Evolutionary conservation across 2,113 vertebrate genomes (phyloP).

Genomic region (Campylorhamphus procurvoides): DNA sequence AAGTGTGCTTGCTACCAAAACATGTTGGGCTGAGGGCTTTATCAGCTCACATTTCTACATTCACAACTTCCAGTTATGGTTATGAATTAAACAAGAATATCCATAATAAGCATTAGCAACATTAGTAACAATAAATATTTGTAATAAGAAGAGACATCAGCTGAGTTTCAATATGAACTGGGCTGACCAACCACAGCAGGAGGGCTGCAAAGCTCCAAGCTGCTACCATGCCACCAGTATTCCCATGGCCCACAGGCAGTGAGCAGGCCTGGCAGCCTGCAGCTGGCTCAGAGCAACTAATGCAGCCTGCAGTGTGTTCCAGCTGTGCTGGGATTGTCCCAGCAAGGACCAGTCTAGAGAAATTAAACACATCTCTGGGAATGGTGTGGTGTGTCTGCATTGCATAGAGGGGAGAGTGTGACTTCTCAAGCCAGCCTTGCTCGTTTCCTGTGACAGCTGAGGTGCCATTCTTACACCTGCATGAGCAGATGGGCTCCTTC

Average conservation of each 20-base stretch:
- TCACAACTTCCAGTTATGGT: not conserved
- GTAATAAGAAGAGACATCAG: not conserved
- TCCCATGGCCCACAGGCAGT: not conserved
- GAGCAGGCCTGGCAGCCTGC: not conserved
- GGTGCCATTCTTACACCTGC: not conserved
- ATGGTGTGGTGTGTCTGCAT: not conserved
- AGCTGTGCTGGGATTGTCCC: not conserved
- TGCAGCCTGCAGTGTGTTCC: not conserved
- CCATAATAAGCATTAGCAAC: not conserved
- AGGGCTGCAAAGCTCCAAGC: not conserved
- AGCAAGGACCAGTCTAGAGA: not conserved
- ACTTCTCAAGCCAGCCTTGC: not conserved
- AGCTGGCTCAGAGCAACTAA: not conserved
- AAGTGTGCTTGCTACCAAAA: not conserved
- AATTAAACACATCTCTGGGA: not conserved
- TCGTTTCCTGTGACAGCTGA: not conserved
- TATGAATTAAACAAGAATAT: not conserved
- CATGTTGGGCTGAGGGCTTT: not conserved
- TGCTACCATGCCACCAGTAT: not conserved
- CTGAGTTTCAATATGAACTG: not conserved
- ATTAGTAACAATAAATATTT: not conserved
- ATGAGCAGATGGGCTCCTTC: not conserved
- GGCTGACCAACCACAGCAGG: not conserved
- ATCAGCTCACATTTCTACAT: not conserved
- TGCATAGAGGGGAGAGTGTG: not conserved